Conservation (phyloP, 2,888 invertebrate genomes). For the Chrysotoxum bicinctum region DNA sequence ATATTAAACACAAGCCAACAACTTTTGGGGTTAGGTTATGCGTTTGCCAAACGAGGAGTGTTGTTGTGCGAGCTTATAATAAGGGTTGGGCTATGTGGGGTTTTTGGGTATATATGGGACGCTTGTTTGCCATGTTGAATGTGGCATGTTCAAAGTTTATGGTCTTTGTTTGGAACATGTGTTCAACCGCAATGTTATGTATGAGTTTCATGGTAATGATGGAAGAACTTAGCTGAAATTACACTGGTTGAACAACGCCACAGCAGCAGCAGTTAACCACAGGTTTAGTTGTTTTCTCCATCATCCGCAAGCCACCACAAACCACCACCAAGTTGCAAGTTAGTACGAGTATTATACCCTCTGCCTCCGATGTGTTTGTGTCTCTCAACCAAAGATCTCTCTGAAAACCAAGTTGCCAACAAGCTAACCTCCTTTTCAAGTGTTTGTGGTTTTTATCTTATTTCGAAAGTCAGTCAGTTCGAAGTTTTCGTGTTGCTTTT, state of each 20-base stretch:
- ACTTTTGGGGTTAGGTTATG: conserved; percentile 30
- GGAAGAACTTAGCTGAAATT: conserved; percentile 67
- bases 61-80: background rate
- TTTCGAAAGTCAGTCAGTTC: conserved; percentile 60
- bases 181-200: conserved; percentile 71
- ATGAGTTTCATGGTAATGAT: conserved; percentile 70
- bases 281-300: conserved; percentile 63
- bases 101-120: background rate
- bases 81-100: background rate
- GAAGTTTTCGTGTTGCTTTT: conserved; percentile 17
- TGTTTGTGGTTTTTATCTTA: conserved; percentile 66
- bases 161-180: conserved; percentile 70
- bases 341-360: background rate
- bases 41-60: background rate
- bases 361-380: background rate
- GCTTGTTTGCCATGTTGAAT: conserved; percentile 48
- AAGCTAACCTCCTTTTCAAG: conserved; percentile 56
- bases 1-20: conserved; percentile 31
- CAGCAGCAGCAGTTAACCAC: conserved; percentile 50
- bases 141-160: conserved; percentile 69
- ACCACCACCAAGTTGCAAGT: background rate
- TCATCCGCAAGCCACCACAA: conserved; percentile 33
- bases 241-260: conserved; percentile 47
- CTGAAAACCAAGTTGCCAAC: conserved; percentile 7
- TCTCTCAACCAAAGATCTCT: conserved; percentile 20